Conservation (phyloP, 2,797 vertebrate genomes). For the Lindbergichthys nudifrons region DNA sequence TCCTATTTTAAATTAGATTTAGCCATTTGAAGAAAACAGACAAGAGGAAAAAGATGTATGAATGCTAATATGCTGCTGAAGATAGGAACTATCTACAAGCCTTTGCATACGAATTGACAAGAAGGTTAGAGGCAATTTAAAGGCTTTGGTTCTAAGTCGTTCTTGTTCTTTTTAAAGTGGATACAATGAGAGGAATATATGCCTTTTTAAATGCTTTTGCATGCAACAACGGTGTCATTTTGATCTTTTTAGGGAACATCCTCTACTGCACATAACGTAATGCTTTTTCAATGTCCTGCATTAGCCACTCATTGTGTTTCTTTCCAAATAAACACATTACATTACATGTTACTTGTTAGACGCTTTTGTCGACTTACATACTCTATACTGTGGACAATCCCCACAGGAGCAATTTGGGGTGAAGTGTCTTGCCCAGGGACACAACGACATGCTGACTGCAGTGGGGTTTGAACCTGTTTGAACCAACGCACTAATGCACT, state of each 20-base stretch:
- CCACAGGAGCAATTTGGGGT: too few relatives aligned
- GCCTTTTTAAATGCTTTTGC: background rate
- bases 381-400: too few relatives aligned
- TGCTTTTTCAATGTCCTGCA: background rate
- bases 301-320: background rate
- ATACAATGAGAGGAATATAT: background rate
- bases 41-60: slow-evolving; percentile 29
- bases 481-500: too few relatives aligned
- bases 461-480: too few relatives aligned
- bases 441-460: too few relatives aligned
- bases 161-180: background rate
- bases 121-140: background rate
- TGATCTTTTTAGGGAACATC: background rate
- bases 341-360: too few relatives aligned
- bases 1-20: slow-evolving; percentile 47
- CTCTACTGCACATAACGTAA: background rate
- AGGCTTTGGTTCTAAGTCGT: background rate
- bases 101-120: slow-evolving; percentile 25
- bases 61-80: slow-evolving; percentile 39
- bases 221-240: too few relatives aligned
- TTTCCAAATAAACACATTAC: background rate
- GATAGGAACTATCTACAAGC: background rate
- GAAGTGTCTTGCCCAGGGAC: too few relatives aligned
- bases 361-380: too few relatives aligned
- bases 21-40: slow-evolving; percentile 25